These are phyloP conservation scores for Beris morrisii DNA, from an alignment of 2,888 invertebrate species.

Conservation along the genomic window DNA sequence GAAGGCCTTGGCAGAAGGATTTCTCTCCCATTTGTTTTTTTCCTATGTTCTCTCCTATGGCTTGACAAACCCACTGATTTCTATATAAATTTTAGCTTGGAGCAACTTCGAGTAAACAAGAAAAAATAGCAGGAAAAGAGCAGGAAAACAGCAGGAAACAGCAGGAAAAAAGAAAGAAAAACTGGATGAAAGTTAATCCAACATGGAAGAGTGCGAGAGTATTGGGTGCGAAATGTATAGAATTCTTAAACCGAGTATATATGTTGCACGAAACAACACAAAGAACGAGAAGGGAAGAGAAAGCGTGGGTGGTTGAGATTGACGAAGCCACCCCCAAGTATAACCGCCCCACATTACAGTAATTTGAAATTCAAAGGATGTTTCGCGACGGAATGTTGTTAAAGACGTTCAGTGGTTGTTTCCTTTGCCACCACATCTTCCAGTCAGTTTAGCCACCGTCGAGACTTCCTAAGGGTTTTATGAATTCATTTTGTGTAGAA, in stretches of 20 bases:
- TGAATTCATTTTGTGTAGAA: constrained; percentile 29
- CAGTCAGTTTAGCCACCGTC: background rate
- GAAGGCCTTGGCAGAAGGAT: too few species aligned
- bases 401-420: background rate
- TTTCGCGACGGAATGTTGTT: constrained; percentile 13
- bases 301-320: background rate
- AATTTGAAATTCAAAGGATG: constrained; percentile 30
- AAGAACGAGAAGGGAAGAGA: too few species aligned
- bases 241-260: too few species aligned
- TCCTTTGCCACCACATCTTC: too few species aligned
- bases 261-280: too few species aligned
- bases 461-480: constrained; percentile 4
- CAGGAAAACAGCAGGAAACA: background rate
- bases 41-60: too few species aligned
- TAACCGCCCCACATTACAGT: constrained; percentile 15
- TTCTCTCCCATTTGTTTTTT: too few species aligned
- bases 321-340: background rate
- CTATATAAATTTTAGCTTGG: too few species aligned
- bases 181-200: too few species aligned
- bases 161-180: background rate
- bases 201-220: too few species aligned
- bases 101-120: background rate
- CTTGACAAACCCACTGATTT: too few species aligned
- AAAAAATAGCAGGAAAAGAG: background rate
- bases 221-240: background rate